phyloP scores from a whole-genome alignment of 2,888 invertebrate genomes.

The Pemphredon lugubris region DNA sequence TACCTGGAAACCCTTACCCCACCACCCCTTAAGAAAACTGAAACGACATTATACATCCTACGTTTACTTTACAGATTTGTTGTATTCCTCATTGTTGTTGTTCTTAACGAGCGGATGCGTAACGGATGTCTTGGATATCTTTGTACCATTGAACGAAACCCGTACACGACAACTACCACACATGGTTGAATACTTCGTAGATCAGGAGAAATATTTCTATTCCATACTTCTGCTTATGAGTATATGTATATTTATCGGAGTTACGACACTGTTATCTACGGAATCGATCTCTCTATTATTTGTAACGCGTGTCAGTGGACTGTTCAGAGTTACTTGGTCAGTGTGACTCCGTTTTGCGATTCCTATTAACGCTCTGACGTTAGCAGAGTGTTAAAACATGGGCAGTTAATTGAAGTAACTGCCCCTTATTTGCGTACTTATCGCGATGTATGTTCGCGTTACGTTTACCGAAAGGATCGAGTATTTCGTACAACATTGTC shows the following conservation, averaged over 20 bases:
- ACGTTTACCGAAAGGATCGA: too few species aligned
- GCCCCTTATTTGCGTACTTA: too few species aligned
- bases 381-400: neutral
- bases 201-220: neutral
- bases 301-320: neutral
- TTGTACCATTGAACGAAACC: too few species aligned
- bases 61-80: too few species aligned
- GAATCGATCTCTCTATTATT: neutral
- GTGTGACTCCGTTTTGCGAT: neutral
- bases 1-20: too few species aligned
- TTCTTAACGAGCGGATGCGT: neutral
- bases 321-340: neutral
- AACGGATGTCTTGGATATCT: neutral
- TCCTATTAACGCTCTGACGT: neutral
- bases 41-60: too few species aligned
- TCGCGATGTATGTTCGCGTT: too few species aligned
- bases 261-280: neutral
- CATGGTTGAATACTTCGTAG: neutral
- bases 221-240: neutral
- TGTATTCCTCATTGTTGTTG: too few species aligned
- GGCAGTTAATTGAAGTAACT: too few species aligned
- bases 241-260: neutral
- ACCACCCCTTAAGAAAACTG: too few species aligned
- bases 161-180: neutral
- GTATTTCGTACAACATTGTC: too few species aligned